These are phyloP conservation scores for Saguinus midas DNA, from an alignment of 2,113 vertebrate species.

Conservation along the genomic window DNA sequence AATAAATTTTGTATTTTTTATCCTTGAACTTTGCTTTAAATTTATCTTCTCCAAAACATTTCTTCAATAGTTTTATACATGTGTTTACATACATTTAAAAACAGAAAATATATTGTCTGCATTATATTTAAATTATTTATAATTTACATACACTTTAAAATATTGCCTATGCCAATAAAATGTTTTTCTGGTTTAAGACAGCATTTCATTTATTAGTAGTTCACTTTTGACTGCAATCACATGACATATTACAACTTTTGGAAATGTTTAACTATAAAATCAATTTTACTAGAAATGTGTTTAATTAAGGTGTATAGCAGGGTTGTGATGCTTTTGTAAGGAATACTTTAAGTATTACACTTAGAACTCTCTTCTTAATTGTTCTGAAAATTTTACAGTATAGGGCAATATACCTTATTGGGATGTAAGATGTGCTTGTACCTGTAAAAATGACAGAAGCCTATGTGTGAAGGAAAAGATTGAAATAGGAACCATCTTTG, in stretches of 20 bases:
- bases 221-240: background rate
- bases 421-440: background rate
- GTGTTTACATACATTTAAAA: background rate
- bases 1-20: background rate
- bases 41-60: background rate
- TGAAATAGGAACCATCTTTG: background rate
- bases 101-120: background rate
- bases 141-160: background rate
- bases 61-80: background rate
- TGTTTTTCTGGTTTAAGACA: background rate
- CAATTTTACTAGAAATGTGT: background rate
- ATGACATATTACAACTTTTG: background rate
- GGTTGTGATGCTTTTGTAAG: background rate
- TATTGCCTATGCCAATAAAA: background rate
- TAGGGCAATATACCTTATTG: background rate
- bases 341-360: background rate
- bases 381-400: background rate
- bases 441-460: slow-evolving; percentile 9
- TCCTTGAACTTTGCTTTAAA: background rate
- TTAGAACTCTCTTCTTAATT: background rate
- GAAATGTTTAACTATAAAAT: background rate
- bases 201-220: background rate
- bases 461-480: background rate
- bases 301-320: background rate
- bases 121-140: background rate